A percentile compares a stretch with the other conserved stretches of the same genome.
Evolutionary conservation across 2,113 vertebrate genomes (phyloP).

Genomic region (Xerus inauris): DNA sequence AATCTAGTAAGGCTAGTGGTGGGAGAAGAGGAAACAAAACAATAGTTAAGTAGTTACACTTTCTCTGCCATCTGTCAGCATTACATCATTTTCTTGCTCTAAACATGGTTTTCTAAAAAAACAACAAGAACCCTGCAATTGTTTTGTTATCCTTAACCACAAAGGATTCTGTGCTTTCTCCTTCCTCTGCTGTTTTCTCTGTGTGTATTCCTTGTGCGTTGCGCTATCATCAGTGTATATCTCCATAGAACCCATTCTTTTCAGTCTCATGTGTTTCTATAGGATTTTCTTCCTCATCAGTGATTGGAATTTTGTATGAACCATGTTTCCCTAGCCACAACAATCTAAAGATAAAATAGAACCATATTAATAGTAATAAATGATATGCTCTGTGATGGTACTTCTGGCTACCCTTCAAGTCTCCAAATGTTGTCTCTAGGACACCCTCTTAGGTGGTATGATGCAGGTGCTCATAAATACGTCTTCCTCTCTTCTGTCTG

Average conservation of each 20-base stretch:
- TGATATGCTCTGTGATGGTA: background rate
- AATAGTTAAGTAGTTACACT: background rate
- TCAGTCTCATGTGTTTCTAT: background rate
- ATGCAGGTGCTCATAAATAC: background rate
- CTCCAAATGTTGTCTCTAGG: background rate
- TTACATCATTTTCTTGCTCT: conserved; percentile 50
- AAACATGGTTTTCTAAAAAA: background rate
- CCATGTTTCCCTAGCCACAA: background rate
- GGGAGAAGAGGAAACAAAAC: background rate
- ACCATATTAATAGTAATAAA: background rate
- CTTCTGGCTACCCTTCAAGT: background rate
- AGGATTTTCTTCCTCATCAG: background rate
- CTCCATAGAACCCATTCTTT: background rate
- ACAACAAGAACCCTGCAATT: background rate
- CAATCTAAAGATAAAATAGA: background rate
- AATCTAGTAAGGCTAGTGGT: background rate
- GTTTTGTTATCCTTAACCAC: background rate
- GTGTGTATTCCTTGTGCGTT: accelerated
- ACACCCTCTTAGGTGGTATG: background rate
- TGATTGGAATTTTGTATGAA: background rate
- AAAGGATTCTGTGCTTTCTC: background rate
- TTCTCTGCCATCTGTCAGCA: conserved; percentile 35
- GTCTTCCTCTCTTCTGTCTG: background rate
- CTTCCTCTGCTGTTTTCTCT: background rate
- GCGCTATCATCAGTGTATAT: background rate